Base-by-base conservation (phyloP, 2,113 vertebrate genomes). In the Cephalopterus ornatus region DNA sequence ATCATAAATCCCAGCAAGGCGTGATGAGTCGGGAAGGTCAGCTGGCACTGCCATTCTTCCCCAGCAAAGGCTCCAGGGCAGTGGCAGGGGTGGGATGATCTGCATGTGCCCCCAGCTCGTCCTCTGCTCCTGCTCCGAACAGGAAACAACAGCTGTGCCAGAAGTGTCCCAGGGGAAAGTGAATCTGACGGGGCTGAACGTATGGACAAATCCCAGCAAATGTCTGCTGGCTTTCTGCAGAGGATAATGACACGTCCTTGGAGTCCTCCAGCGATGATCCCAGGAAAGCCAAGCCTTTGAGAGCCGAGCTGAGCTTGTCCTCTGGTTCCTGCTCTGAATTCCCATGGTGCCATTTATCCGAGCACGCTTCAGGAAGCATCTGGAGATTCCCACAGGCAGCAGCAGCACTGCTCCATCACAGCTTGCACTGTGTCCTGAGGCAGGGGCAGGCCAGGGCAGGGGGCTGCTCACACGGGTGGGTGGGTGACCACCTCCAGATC, bases 201-300 rank as follows among this genome's bases (percentile, higher is more conserved):
- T 85, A 94, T 37, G 88, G 93, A 95, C 39, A 88, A 73, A 94
- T 50, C 75, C 87, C 89, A 93, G 89, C 66, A 76, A 82, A 85
- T 53, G 37, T 87, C 93, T 66, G 66, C 81, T 70, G 26, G 41
- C 63, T 94, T 73, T 92, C 74, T 37, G 0, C 22, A 70, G 67
- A 4, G 66, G 76, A 37, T 85, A 61, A 32, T 35, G 86, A 61
- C 89, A 91, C 3, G 15, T 85, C 87, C 93, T 91, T 59, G 14
- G 62, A 83, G 78, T 73, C 78, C 89, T 70, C 74, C 88, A 70
- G 89, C 5, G 0, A 65, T 0, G 17, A 73, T 68, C 87, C 44
- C 87, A 73, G 91, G 15, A n/a, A 70, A 84, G 80, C 68, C 72
- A 12, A 80, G 83, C 47, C 68, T 87, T 5, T 33, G 52, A 70